These are phyloP conservation scores for Loriculus beryllinus DNA, from an alignment of 2,797 vertebrate genomes.

Conservation along the genomic window DNA sequence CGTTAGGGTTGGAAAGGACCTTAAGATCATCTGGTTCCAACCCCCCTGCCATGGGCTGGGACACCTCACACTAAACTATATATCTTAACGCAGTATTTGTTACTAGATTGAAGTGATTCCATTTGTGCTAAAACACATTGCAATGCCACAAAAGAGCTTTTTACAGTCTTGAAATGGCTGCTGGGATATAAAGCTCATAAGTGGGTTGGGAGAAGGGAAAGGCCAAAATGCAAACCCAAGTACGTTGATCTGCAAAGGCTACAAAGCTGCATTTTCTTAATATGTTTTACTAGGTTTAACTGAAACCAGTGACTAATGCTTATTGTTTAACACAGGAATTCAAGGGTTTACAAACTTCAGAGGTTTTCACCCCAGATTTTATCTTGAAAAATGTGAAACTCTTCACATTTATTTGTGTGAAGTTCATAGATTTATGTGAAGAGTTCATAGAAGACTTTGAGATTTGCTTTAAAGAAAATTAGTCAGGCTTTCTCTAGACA, in stretches of 20 bases:
- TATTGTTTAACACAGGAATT: background rate
- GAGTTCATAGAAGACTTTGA: background rate
- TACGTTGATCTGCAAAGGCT: background rate
- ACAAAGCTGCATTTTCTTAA: background rate
- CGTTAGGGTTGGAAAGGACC: no score
- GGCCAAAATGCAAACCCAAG: background rate
- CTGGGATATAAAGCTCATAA: background rate
- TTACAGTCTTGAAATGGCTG: background rate
- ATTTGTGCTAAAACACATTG: background rate
- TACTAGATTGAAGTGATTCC: background rate
- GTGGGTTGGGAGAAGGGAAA: background rate
- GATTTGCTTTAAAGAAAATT: slow-evolving; percentile 9
- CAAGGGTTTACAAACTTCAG: background rate
- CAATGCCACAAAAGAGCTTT: background rate
- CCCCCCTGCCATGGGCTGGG: no score
- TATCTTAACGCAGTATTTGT: background rate
- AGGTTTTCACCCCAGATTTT: background rate
- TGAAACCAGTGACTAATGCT: slow-evolving; percentile 11
- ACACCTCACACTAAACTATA: no score
- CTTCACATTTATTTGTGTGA: background rate
- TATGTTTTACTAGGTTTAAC: background rate
- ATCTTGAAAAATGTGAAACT: background rate
- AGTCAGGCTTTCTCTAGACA: background rate
- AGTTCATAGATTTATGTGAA: background rate
- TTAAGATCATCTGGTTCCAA: no score